Percentiles rank a stretch among this genome's conserved stretches.
Conservation (phyloP, 2,797 vertebrate genomes). For the Ceryle rudis region DNA sequence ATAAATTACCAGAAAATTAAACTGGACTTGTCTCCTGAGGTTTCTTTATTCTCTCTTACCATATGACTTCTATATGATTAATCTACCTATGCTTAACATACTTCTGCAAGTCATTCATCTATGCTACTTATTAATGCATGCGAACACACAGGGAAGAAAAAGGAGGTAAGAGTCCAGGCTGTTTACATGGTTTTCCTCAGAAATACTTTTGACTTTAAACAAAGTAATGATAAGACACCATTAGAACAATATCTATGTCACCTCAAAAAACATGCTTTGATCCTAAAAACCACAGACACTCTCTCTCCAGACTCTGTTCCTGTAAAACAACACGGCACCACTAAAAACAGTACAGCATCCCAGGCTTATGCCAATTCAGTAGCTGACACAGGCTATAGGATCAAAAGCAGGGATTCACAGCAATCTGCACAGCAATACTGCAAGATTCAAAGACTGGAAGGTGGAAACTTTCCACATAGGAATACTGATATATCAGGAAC, state of each 20-base stretch:
- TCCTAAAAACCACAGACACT: background rate
- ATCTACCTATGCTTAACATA: background rate
- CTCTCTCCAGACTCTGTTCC: background rate
- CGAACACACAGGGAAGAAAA: background rate
- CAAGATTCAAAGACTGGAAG: background rate
- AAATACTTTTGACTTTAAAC: background rate
- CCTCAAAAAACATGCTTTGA: background rate
- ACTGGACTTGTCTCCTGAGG: background rate
- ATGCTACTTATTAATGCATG: background rate
- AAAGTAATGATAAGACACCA: background rate
- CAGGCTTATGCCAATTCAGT: background rate
- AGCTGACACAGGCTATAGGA: background rate
- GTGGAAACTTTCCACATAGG: accelerated
- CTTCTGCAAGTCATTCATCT: background rate
- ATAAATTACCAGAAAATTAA: background rate
- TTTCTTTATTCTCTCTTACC: background rate
- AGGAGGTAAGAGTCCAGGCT: background rate
- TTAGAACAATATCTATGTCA: background rate
- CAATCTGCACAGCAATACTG: background rate
- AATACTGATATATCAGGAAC: accelerated
- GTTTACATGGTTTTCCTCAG: background rate
- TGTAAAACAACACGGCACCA: background rate
- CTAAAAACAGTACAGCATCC: background rate
- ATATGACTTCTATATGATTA: background rate
- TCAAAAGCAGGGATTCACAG: background rate